Percentiles rank a stretch among this genome's conserved stretches.
phyloP scores from a whole-genome alignment of 2,888 invertebrate genomes.

The Zootermopsis nevadensis region DNA sequence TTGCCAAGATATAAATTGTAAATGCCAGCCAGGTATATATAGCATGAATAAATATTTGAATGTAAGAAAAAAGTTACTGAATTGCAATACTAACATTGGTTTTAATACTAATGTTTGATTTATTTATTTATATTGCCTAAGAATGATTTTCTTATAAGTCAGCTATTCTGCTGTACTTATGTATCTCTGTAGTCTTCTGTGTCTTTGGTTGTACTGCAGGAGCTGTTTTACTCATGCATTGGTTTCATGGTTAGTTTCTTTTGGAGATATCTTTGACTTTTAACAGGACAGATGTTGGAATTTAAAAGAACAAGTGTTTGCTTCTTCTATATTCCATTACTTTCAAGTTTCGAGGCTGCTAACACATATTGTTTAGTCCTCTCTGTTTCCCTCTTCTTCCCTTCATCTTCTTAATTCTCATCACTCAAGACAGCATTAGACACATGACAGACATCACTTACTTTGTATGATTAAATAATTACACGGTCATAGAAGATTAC shows the following conservation, averaged over 20 bases:
- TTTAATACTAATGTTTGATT: too few species aligned
- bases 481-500: constrained; percentile 18
- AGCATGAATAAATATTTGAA: too few species aligned
- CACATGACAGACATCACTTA: constrained; percentile 39
- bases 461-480: constrained; percentile 44
- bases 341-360: background rate
- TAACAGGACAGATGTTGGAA: background rate
- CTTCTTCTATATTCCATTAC: background rate
- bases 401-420: constrained; percentile 15
- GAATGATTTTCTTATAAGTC: too few species aligned
- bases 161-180: too few species aligned
- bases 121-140: too few species aligned
- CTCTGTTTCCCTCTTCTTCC: background rate
- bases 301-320: background rate
- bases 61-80: too few species aligned
- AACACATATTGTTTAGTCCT: constrained; percentile 16
- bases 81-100: too few species aligned
- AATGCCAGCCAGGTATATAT: too few species aligned
- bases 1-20: too few species aligned
- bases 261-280: background rate
- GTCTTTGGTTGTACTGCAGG: too few species aligned
- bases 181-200: too few species aligned
- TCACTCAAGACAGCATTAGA: constrained; percentile 38
- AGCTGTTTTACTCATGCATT: too few species aligned
- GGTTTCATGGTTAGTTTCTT: background rate